Base-by-base conservation (phyloP, 2,113 vertebrate species). In the Circaetus cinerascens region DNA sequence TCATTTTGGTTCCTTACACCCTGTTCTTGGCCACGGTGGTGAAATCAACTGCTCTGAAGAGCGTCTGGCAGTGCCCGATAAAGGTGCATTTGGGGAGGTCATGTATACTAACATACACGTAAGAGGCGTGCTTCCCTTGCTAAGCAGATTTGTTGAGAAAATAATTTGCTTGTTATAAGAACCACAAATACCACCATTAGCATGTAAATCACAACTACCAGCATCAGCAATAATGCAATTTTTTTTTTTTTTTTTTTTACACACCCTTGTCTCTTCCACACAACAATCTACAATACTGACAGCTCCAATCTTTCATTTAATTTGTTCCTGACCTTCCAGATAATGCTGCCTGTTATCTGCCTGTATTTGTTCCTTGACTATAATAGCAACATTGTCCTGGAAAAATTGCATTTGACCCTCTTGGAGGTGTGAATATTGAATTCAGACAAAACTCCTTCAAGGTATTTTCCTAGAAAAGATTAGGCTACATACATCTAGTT, bases 281-380 rank as follows among this genome's bases (percentile, higher is more conserved):
- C 73, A 83, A 76, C 7, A 40, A 72, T 55, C 89, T 62, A 25
- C 81, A 75, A 11, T 19, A 29, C 48, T 86, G 86, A 88, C 71
- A 93, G 86, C 74, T 86, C 86, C 86, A 88, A 80, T 93, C 81
- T 90, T 69, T 90, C 50, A 83, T 88, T 96, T 82, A 84, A 91
- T 96, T 90, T 95, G 36, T 18, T 60, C 67, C 80, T 91, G 87
- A 91, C 92, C 80, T 96, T 94, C 76, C 50, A 92, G 79, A 69
- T 69, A 88, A 66, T 2, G 12, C 75, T 81, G 59, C 73, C 74
- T 83, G 32, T 88, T 94, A 93, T 86, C 68, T 88, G 36, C 60
- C 60, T 77, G 22, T 26, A 10, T 82, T 95, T 86, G 10, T 76
- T 90, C 64, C 72, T 73, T 32, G 36, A 51, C 46, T 59, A 9